Conservation (phyloP, 2,113 vertebrate species). For the Mobula birostris region DNA sequence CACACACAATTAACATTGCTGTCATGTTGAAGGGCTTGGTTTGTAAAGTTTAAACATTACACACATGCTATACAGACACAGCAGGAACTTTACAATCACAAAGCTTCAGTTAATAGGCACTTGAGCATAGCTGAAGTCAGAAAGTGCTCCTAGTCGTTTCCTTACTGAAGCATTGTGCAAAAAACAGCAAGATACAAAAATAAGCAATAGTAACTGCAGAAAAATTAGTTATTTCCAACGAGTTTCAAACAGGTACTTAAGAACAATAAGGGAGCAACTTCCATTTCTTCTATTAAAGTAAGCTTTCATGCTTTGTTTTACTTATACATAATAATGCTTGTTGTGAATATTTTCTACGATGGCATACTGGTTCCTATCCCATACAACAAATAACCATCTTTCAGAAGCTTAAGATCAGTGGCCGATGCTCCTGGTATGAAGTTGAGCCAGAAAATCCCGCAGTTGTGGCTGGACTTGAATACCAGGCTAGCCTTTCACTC, state of each 20-base stretch:
- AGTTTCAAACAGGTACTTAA: neutral
- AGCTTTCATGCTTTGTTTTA: neutral
- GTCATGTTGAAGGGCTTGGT: neutral
- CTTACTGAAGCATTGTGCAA: neutral
- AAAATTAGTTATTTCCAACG: neutral
- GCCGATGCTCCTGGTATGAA: too few relatives aligned
- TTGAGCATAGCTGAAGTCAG: neutral
- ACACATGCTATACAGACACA: neutral
- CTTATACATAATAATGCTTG: neutral
- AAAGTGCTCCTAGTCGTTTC: neutral
- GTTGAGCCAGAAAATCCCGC: too few relatives aligned
- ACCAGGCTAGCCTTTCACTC: too few relatives aligned
- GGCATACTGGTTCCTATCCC: neutral
- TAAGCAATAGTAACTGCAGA: neutral
- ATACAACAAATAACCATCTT: too few relatives aligned
- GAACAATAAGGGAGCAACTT: neutral
- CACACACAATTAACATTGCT: neutral
- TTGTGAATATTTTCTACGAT: neutral
- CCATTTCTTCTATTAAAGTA: constrained; percentile 9
- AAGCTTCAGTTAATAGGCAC: neutral
- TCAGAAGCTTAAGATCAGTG: too few relatives aligned
- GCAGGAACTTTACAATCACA: neutral
- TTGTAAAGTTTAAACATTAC: neutral
- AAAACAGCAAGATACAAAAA: neutral
- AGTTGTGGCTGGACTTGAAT: too few relatives aligned